Conservation (phyloP, 1,140 invertebrate genomes). For the Drosophila navojoa region DNA sequence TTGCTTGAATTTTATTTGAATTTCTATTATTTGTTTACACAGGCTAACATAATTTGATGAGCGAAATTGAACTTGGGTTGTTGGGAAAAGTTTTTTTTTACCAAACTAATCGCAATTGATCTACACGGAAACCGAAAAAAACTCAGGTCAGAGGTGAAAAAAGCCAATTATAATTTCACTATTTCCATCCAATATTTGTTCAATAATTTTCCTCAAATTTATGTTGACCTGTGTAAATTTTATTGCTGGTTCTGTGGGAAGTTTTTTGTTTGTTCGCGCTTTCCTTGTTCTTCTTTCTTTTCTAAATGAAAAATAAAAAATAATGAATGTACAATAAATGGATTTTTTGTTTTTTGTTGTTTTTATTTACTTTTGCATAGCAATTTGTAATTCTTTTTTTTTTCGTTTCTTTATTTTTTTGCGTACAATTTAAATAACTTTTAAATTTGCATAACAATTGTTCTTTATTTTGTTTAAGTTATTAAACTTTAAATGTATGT, state of each 20-base stretch:
- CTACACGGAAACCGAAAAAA: too few species aligned
- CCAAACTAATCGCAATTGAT: too few species aligned
- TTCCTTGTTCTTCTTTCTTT: neutral
- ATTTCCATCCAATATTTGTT: too few species aligned
- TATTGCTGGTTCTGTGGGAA: constrained; percentile 44
- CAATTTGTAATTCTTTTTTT: constrained; percentile 63
- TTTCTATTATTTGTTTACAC: constrained; percentile 4
- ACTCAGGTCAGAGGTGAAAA: too few species aligned
- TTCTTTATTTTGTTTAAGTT: constrained; percentile 50
- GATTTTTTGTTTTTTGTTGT: constrained; percentile 37
- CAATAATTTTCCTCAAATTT: too few species aligned
- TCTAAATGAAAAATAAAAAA: constrained; percentile 44
- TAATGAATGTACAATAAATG: constrained; percentile 69
- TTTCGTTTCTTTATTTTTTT: constrained; percentile 29
- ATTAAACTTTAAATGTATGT: constrained; percentile 53
- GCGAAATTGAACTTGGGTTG: too few species aligned
- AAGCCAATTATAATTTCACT: too few species aligned
- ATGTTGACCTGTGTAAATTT: neutral
- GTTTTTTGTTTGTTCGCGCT: neutral
- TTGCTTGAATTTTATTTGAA: constrained; percentile 8
- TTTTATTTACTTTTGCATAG: constrained; percentile 60
- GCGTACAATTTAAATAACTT: constrained; percentile 70
- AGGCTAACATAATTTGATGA: too few species aligned
- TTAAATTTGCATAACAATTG: constrained; percentile 74
- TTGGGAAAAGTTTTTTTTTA: too few species aligned